Base-by-base conservation (phyloP, 2,888 invertebrate genomes). In the Lysandra bellargus region DNA sequence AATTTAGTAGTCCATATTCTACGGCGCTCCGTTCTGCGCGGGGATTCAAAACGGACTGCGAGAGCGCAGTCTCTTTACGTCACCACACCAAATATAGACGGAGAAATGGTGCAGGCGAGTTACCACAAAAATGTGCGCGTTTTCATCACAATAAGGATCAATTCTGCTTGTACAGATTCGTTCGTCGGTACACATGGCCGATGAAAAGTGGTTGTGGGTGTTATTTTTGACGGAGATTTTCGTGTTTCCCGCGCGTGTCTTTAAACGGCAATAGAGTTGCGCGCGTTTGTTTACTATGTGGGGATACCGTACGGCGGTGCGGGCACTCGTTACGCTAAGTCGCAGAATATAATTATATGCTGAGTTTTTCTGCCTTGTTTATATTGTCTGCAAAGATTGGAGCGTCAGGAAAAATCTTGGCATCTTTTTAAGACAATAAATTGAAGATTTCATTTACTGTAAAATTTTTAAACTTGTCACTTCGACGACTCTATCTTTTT, bases 191-290 rank as follows among this genome's bases (percentile, higher is more conserved):
- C 84, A 80, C 89, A 88, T 82, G 44, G 73, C 77, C 80, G 83
- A 87, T 86, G 89, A 91, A 91, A 91, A 90, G 89, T 90, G 88
- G 88, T 88, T 84, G 87, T 87, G 84, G 87, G 87, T 91, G 94
- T 93, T 94, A 94, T 94, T 94, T 94, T 93, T 89, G 93, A 92
- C 88, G 88, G 89, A 88, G 88, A 88, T 91, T 90, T 91, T 89
- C 91, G 88, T 89, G 90, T 89, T 90, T 90, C 88, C 89, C 88
- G 87, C 87, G 89, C 90, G 89, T 91, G 91, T 85, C 94, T 93
- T 92, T 87, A 94, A 93, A 94, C 93, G 94, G 94, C 91, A 90
- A 93, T 90, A 88, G 84, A 85, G 80, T 64, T 85, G 86, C 85
- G 84, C 86, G 83, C 88, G 87, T 89, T 89, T 91, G 90, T 92